These are phyloP conservation scores for Cerceris rybyensis DNA, from an alignment of 2,888 invertebrate species.

Conservation along the genomic window DNA sequence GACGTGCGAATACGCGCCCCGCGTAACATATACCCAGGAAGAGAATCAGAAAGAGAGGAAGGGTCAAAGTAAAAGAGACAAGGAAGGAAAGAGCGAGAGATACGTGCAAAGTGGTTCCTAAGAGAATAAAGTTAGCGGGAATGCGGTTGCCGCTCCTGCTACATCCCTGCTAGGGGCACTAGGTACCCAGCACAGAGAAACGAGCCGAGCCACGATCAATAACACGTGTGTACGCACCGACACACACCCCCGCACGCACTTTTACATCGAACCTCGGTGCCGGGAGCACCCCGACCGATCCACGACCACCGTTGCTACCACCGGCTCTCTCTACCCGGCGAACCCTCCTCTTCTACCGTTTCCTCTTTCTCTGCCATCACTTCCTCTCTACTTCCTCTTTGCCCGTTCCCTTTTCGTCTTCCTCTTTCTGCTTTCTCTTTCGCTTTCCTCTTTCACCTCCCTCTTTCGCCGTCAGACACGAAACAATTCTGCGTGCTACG, in stretches of 20 bases:
- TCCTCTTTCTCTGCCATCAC: conserved; percentile 1
- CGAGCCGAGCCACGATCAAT: conserved; percentile 75
- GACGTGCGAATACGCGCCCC: background rate
- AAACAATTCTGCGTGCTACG: conserved; percentile 44
- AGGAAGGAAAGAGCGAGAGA: background rate
- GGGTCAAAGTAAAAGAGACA: background rate
- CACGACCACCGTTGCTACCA: conserved; percentile 47
- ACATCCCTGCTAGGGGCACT: conserved; percentile 31
- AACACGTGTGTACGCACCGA: conserved; percentile 80
- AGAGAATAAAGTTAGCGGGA: conserved; percentile 75
- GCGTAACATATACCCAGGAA: background rate
- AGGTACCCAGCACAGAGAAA: conserved; percentile 46
- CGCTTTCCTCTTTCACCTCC: conserved; percentile 24
- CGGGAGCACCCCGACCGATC: conserved; percentile 53
- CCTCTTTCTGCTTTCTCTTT: background rate
- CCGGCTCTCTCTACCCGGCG: conserved; percentile 17
- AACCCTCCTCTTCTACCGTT: background rate
- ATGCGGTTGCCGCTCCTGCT: conserved; percentile 75
- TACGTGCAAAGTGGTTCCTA: conserved; percentile 45
- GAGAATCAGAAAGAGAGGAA: background rate
- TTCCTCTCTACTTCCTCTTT: background rate
- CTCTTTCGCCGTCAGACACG: conserved; percentile 48
- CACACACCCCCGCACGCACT: conserved; percentile 71
- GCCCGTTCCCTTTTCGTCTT: background rate
- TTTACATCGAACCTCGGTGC: conserved; percentile 63